These are phyloP conservation scores for Pammene fasciana DNA, from an alignment of 2,888 invertebrate species.

Conservation along the genomic window DNA sequence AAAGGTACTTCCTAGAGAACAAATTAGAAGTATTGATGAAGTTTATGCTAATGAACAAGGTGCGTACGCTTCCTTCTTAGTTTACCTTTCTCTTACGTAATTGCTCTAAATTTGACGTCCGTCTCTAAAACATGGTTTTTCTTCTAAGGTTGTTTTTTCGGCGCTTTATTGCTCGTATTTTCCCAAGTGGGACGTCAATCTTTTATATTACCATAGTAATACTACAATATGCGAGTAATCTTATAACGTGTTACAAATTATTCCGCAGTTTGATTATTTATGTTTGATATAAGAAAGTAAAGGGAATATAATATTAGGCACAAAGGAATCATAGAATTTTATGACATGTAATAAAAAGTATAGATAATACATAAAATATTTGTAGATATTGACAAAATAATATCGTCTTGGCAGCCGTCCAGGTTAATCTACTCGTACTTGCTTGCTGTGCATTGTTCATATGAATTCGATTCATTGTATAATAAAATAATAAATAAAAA, in stretches of 20 bases:
- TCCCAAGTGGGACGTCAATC: background rate
- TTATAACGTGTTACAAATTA: too few relatives aligned
- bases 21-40: conserved; percentile 13
- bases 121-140: background rate
- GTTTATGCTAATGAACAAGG: background rate
- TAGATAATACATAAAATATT: too few relatives aligned
- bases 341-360: too few relatives aligned
- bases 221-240: too few relatives aligned
- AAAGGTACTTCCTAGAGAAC: background rate
- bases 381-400: background rate
- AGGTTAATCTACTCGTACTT: background rate
- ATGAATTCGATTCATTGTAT: background rate
- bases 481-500: too few relatives aligned
- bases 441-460: background rate
- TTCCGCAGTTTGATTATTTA: too few relatives aligned
- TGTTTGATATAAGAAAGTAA: too few relatives aligned
- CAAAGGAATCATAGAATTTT: too few relatives aligned
- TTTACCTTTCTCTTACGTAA: background rate
- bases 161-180: background rate
- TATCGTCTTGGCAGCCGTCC: conserved; percentile 4
- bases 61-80: conserved; percentile 1
- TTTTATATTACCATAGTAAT: too few relatives aligned
- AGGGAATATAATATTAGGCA: too few relatives aligned
- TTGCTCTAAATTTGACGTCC: background rate
- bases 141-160: background rate